Evolutionary conservation across 1,140 invertebrate species (phyloP).

Genomic region (Drosophila sp.): DNA sequence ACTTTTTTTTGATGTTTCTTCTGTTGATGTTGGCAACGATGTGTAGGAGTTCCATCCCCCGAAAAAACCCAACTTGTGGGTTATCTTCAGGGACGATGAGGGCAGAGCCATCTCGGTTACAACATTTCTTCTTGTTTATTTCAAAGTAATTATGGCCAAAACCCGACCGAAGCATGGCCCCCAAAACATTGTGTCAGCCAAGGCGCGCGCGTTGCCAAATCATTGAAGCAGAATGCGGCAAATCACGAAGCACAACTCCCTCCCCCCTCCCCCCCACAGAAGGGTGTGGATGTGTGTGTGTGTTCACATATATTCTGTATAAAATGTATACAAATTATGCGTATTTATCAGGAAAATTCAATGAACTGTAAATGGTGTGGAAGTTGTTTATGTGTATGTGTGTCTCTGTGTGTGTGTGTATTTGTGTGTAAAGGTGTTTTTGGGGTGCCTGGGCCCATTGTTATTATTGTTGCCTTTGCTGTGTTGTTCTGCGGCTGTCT

Average conservation of each 20-base stretch:
- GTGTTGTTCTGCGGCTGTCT: slow-evolving; percentile 69
- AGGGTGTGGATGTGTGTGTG: slow-evolving; percentile 21
- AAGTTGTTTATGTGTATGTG: slow-evolving; percentile 59
- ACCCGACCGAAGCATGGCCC: slow-evolving; percentile 7
- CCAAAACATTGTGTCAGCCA: slow-evolving; percentile 33
- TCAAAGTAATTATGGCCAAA: slow-evolving; percentile 76
- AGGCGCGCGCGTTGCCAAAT: slow-evolving; percentile 49
- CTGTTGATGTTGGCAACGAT: slow-evolving; percentile 42
- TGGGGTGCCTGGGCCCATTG: slow-evolving; percentile 33
- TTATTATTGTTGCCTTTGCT: slow-evolving; percentile 51
- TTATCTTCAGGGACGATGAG: background rate
- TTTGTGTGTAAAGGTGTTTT: slow-evolving; percentile 46
- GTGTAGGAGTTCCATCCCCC: slow-evolving; percentile 9
- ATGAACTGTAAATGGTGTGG: slow-evolving; percentile 81
- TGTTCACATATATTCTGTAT: slow-evolving; percentile 45
- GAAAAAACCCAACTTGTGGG: slow-evolving; percentile 13
- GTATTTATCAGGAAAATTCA: slow-evolving; percentile 80
- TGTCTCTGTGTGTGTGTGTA: slow-evolving; percentile 15
- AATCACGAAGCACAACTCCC: slow-evolving; percentile 55
- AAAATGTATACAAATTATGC: slow-evolving; percentile 79
- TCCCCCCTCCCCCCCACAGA: slow-evolving; percentile 9
- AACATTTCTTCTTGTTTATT: slow-evolving; percentile 60
- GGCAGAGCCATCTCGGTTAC: slow-evolving; percentile 26
- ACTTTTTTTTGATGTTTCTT: slow-evolving; percentile 76
- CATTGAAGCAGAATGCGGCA: slow-evolving; percentile 77